phyloP scores from a whole-genome alignment of 2,797 vertebrate species.

The Cossypha polioptera region DNA sequence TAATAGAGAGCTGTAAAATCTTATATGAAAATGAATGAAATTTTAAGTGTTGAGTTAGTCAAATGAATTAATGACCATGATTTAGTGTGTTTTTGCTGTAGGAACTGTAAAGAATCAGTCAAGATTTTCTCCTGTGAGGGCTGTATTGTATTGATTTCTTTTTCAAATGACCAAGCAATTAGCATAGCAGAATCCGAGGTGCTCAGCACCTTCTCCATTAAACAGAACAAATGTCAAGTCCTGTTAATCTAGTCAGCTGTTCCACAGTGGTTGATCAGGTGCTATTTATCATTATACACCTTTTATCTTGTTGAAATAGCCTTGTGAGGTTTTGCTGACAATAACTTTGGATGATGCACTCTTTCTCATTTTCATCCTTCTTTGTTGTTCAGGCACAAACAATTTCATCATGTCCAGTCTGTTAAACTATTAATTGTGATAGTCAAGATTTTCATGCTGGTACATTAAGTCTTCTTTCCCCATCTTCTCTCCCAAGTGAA shows the following conservation, averaged over 20 bases:
- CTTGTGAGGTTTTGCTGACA: constrained; percentile 64
- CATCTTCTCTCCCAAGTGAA: not conserved
- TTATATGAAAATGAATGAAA: constrained; percentile 30
- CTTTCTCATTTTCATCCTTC: constrained; percentile 17
- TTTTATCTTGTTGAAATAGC: constrained; percentile 62
- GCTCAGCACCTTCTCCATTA: constrained; percentile 47
- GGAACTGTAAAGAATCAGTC: constrained; percentile 17
- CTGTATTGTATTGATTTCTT: constrained; percentile 30
- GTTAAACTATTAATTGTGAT: not conserved
- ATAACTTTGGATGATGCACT: not conserved
- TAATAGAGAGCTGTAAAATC: not conserved
- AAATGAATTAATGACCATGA: constrained; percentile 21
- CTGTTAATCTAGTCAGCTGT: constrained; percentile 61
- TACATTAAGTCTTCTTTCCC: not conserved
- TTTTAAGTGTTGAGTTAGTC: constrained; percentile 35
- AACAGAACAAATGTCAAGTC: constrained; percentile 59
- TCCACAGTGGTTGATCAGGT: constrained; percentile 40
- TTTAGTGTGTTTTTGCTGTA: constrained; percentile 13
- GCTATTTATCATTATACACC: constrained; percentile 52
- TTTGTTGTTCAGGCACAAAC: constrained; percentile 20
- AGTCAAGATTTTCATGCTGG: not conserved
- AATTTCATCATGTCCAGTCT: not conserved
- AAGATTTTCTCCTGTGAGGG: constrained; percentile 11
- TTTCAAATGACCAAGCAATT: constrained; percentile 52
- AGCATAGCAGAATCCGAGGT: constrained; percentile 50